phyloP scores from a whole-genome alignment of 2,797 vertebrate genomes.

The Artibeus lituratus region DNA sequence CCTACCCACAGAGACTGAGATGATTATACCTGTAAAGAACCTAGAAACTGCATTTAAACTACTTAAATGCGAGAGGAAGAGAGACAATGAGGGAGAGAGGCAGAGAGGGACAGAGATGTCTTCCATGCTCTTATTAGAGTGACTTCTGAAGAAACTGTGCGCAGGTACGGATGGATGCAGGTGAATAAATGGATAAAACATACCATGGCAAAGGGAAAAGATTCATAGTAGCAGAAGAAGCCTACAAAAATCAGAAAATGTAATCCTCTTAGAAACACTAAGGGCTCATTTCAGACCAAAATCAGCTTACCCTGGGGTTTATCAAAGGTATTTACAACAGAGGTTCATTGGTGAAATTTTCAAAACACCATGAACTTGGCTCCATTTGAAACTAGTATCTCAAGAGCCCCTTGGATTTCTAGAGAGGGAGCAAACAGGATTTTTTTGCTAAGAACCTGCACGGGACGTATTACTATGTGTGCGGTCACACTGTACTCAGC shows the following conservation, averaged over 20 bases:
- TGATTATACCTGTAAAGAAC: slow-evolving; percentile 63
- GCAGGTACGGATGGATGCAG: slow-evolving; percentile 39
- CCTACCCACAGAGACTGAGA: slow-evolving; percentile 58
- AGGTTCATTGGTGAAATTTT: slow-evolving; percentile 31
- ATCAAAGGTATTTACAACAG: slow-evolving; percentile 8
- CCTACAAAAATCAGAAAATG: slow-evolving; percentile 68
- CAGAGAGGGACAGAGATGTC: neutral
- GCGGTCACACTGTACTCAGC: slow-evolving; percentile 79
- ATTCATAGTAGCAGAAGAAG: slow-evolving; percentile 62
- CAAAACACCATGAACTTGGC: neutral
- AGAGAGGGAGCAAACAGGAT: slow-evolving; percentile 42
- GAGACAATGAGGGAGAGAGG: neutral
- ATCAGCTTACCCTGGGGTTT: neutral
- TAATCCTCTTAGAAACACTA: slow-evolving; percentile 78
- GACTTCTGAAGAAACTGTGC: slow-evolving; percentile 39
- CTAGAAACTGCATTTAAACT: slow-evolving; percentile 5
- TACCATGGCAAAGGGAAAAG: slow-evolving; percentile 52
- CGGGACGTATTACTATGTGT: slow-evolving; percentile 56
- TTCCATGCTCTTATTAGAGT: slow-evolving; percentile 57
- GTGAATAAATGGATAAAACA: slow-evolving; percentile 1
- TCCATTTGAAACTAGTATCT: neutral
- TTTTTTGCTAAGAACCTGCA: slow-evolving; percentile 35
- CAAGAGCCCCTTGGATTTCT: slow-evolving; percentile 78
- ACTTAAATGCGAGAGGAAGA: neutral
- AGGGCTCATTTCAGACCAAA: slow-evolving; percentile 75